A percentile compares a stretch with the other conserved stretches of the same genome.
Conservation (phyloP, 2,888 invertebrate species). For the Drosophila anomalata region DNA sequence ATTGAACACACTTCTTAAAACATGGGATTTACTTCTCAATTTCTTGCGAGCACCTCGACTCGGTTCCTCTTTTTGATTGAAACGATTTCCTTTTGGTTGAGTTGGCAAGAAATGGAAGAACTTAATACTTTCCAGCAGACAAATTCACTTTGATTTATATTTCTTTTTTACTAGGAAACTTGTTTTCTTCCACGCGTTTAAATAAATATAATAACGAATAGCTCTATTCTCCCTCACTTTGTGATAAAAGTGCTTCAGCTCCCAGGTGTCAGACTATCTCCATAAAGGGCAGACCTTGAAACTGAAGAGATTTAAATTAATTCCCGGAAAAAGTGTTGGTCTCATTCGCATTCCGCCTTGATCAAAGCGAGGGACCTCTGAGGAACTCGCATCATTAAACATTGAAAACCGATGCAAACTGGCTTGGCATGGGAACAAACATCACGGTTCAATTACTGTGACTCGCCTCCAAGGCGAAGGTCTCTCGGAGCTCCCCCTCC, state of each 20-base stretch:
- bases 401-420: neutral
- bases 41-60: neutral
- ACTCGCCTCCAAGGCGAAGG: slow-evolving; percentile 18
- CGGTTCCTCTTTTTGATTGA: slow-evolving; percentile 1
- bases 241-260: too few species aligned
- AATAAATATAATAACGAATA: neutral
- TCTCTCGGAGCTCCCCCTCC: neutral
- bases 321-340: neutral
- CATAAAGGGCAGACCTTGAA: neutral
- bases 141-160: neutral
- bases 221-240: too few species aligned
- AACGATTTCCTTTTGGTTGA: slow-evolving; percentile 3
- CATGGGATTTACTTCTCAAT: slow-evolving; percentile 14
- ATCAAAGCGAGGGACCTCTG: neutral
- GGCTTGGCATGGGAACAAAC: neutral
- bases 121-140: neutral
- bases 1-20: slow-evolving; percentile 16
- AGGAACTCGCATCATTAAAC: neutral
- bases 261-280: neutral
- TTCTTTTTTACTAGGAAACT: neutral
- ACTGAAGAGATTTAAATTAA: neutral
- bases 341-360: neutral
- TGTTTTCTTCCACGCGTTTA: neutral
- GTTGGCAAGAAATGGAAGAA: slow-evolving; percentile 3
- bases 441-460: slow-evolving; percentile 8